phyloP scores from a whole-genome alignment of 2,888 invertebrate genomes.

The Parelbella ahira region DNA sequence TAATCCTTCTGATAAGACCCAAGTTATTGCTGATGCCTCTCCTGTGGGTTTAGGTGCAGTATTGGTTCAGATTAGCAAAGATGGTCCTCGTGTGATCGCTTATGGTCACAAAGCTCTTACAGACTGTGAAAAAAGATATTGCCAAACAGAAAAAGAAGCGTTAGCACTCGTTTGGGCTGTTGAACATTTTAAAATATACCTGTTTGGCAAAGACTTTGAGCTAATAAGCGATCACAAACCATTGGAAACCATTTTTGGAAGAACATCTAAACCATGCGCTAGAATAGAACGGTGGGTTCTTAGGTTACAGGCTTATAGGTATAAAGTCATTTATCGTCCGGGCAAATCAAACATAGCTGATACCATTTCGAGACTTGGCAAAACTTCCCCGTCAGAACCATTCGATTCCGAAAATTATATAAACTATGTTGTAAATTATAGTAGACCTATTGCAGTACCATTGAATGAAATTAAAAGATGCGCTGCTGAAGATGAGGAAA shows the following conservation, averaged over 20 bases:
- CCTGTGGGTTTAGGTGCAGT: conserved; percentile 33
- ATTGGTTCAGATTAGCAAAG: conserved; percentile 25
- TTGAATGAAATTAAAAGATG: no score
- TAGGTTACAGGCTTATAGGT: neutral
- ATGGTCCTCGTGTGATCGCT: conserved; percentile 35
- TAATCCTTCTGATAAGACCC: conserved; percentile 27
- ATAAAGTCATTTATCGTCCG: neutral
- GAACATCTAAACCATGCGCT: conserved; percentile 24
- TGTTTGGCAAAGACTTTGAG: conserved; percentile 35
- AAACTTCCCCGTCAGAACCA: no score
- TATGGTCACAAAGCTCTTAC: conserved; percentile 35
- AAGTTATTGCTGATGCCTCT: conserved; percentile 33
- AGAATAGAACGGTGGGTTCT: conserved; percentile 8
- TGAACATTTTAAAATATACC: conserved; percentile 31
- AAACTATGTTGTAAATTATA: no score
- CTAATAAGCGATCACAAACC: conserved; percentile 30
- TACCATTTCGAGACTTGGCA: neutral
- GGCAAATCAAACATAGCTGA: conserved; percentile 7
- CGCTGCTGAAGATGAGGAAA: no score
- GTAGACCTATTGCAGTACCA: no score
- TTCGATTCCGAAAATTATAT: no score
- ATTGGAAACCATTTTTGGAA: conserved; percentile 16
- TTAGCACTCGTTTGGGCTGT: conserved; percentile 35
- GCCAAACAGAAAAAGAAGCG: conserved; percentile 39
- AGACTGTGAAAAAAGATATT: conserved; percentile 33